Conservation (phyloP, 2,797 vertebrate genomes). For the Dromococcyx pavoninus region DNA sequence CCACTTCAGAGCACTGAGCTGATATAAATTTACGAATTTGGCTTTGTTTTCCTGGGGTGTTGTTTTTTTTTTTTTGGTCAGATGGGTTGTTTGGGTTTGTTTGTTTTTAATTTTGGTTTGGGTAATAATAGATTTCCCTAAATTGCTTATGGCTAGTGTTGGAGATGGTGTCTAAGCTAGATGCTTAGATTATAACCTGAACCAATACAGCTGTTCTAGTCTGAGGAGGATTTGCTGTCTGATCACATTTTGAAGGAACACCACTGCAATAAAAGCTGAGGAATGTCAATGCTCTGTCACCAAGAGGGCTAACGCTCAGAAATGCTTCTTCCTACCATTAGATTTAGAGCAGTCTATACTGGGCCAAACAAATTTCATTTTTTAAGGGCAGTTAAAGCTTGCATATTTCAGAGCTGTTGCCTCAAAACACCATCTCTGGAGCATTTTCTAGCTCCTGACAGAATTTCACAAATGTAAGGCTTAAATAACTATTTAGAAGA, state of each 20-base stretch:
- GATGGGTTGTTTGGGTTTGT: no score
- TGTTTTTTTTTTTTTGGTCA: no score
- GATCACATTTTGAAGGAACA: rapidly evolving
- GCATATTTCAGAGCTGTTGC: background rate
- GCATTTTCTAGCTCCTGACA: background rate
- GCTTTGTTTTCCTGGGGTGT: background rate
- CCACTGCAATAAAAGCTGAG: background rate
- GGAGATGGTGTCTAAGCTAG: background rate
- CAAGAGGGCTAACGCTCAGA: background rate
- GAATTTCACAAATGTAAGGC: background rate
- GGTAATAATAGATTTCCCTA: background rate
- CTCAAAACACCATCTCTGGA: background rate
- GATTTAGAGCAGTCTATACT: background rate
- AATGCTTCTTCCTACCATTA: background rate
- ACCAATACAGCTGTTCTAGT: background rate
- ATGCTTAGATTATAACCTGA: background rate
- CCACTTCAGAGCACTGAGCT: background rate
- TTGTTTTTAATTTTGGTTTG: background rate
- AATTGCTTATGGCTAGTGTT: background rate
- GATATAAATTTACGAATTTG: background rate
- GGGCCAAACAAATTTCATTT: background rate
- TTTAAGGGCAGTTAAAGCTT: background rate
- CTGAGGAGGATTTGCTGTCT: background rate
- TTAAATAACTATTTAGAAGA: background rate
- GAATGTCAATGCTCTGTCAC: background rate